Evolutionary conservation across 35 echinoderm and acorn worm genomes (phyloP).

Genomic region (Acanthaster planci): DNA sequence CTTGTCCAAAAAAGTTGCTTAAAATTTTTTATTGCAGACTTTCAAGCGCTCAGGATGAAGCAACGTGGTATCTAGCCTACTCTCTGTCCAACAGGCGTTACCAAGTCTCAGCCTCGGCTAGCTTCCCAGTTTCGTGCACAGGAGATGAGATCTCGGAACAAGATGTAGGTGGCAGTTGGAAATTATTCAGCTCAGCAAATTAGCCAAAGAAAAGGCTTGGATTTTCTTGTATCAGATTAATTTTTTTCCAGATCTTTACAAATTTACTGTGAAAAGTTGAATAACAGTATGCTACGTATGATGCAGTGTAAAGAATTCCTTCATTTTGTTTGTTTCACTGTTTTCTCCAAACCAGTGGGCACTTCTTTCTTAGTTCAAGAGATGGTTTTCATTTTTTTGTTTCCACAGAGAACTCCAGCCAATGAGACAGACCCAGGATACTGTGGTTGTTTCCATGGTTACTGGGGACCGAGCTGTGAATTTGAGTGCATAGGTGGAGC

Average conservation of each 20-base stretch:
- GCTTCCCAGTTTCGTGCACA: slow-evolving; percentile 35
- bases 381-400: not conserved
- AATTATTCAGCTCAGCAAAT: not conserved
- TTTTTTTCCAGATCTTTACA: no score
- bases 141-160: slow-evolving; percentile 43
- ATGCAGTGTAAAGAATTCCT: no score
- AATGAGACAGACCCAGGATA: slow-evolving; percentile 51
- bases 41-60: slow-evolving; percentile 18
- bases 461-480: slow-evolving; percentile 80
- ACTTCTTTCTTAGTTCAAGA: not conserved
- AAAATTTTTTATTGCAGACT: slow-evolving; percentile 43
- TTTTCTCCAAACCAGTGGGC: no score
- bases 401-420: not conserved
- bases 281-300: not conserved
- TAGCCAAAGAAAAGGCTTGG: no score
- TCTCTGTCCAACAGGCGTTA: slow-evolving; percentile 51
- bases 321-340: no score
- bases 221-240: not conserved
- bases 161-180: slow-evolving; percentile 20
- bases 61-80: slow-evolving; percentile 67
- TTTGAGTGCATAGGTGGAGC: slow-evolving; percentile 78
- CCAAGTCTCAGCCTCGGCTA: slow-evolving; percentile 24
- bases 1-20: not conserved
- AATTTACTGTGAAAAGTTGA: not conserved
- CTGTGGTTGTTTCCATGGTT: slow-evolving; percentile 77